Percentiles rank a stretch among this genome's conserved stretches.
phyloP scores from a whole-genome alignment of 1,140 invertebrate species.

The Zophobas morio region DNA sequence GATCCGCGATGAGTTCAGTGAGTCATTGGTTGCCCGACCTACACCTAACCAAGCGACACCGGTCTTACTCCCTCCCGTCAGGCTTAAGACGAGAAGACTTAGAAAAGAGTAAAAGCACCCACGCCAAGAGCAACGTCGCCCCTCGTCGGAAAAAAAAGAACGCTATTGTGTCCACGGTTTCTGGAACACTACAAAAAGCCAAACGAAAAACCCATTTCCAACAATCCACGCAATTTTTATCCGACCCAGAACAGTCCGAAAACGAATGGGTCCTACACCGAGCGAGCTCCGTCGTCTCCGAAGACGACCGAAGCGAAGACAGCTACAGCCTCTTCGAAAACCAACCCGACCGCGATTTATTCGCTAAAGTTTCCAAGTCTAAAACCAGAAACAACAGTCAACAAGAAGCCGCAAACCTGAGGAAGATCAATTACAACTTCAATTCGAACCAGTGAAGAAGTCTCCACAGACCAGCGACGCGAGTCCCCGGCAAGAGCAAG shows the following conservation, averaged over 20 bases:
- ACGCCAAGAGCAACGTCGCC: slow-evolving; percentile 67
- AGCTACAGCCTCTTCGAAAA: slow-evolving; percentile 79
- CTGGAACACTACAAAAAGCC: slow-evolving; percentile 84
- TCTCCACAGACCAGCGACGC: slow-evolving; percentile 51
- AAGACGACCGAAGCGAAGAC: slow-evolving; percentile 81
- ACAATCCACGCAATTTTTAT: slow-evolving; percentile 74
- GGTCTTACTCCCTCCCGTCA: slow-evolving; percentile 85
- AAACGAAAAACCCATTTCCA: slow-evolving; percentile 74
- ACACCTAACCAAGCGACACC: slow-evolving; percentile 81
- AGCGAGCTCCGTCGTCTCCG: slow-evolving; percentile 76
- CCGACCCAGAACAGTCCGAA: slow-evolving; percentile 85
- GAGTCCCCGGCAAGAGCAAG: slow-evolving; percentile 67
- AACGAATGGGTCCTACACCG: slow-evolving; percentile 77
- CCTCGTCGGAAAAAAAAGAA: slow-evolving; percentile 83
- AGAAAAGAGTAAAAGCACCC: slow-evolving; percentile 69
- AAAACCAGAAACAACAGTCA: slow-evolving; percentile 68
- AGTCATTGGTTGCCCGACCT: slow-evolving; percentile 87
- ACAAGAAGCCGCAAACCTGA: slow-evolving; percentile 56
- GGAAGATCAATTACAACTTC: slow-evolving; percentile 60
- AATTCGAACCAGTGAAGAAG: slow-evolving; percentile 65
- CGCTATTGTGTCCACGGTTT: slow-evolving; percentile 83
- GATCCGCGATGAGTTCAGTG: slow-evolving; percentile 85
- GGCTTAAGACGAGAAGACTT: slow-evolving; percentile 76
- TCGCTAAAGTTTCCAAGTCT: slow-evolving; percentile 74
- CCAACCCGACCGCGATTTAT: slow-evolving; percentile 74